A percentile compares a stretch with the other conserved stretches of the same genome.
These are phyloP conservation scores for Lepetodrilus schrolli DNA, from an alignment of 2,888 invertebrate species.

Conservation along the genomic window DNA sequence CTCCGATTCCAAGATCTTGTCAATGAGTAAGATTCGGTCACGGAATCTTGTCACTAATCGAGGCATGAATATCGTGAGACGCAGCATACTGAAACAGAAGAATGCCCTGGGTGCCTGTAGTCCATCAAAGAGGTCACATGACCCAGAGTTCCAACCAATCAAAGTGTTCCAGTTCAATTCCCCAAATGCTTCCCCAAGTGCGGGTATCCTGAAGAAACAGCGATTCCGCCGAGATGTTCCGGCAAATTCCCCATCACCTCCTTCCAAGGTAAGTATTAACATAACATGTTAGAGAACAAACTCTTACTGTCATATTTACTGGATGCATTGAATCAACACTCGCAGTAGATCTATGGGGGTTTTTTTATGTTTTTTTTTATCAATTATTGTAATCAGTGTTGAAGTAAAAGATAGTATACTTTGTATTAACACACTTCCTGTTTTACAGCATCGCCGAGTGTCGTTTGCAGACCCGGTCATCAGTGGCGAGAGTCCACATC, in stretches of 20 bases:
- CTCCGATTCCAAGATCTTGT: slow-evolving; percentile 31
- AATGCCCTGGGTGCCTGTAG: neutral
- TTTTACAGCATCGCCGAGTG: slow-evolving; percentile 65
- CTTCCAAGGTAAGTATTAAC: slow-evolving; percentile 56
- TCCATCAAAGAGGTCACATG: slow-evolving; percentile 35
- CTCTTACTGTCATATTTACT: too few relatives aligned
- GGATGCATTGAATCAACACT: too few relatives aligned
- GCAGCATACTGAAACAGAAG: slow-evolving; percentile 31
- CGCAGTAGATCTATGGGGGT: too few relatives aligned
- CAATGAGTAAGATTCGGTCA: neutral
- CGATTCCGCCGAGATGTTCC: slow-evolving; percentile 47
- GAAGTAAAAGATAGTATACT: too few relatives aligned
- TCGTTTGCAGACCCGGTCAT: slow-evolving; percentile 71
- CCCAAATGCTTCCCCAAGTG: slow-evolving; percentile 70
- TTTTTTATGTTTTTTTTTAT: too few relatives aligned
- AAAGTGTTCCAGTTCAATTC: slow-evolving; percentile 47
- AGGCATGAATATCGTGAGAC: slow-evolving; percentile 31
- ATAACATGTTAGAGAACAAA: too few relatives aligned
- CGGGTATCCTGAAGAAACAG: slow-evolving; percentile 68
- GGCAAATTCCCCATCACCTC: slow-evolving; percentile 63
- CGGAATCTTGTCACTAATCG: neutral
- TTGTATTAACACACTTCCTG: neutral
- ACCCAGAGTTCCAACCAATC: slow-evolving; percentile 41
- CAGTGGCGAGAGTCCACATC: slow-evolving; percentile 42
- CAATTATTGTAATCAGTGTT: too few relatives aligned